phyloP scores from a whole-genome alignment of 1,140 invertebrate species.

The Drosophila lacteicornis region DNA sequence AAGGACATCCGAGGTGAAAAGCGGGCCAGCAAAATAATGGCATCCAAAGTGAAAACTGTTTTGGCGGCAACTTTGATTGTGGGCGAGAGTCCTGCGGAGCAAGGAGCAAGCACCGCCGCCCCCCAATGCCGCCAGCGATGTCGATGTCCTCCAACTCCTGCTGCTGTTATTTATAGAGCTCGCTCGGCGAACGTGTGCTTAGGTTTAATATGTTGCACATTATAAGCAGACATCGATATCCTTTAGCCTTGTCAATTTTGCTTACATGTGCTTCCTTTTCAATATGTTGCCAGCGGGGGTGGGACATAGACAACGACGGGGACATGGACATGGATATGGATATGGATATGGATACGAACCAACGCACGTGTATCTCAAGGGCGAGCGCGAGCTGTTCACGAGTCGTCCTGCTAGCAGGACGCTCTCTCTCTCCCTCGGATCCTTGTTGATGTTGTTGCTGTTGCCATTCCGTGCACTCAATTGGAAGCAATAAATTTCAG shows the following conservation, averaged over 20 bases:
- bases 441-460: slow-evolving; percentile 53
- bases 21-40: slow-evolving; percentile 75
- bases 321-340: slow-evolving; percentile 18
- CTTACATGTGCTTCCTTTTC: slow-evolving; percentile 82
- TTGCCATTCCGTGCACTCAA: slow-evolving; percentile 79
- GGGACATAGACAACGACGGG: slow-evolving; percentile 38
- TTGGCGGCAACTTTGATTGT: slow-evolving; percentile 80
- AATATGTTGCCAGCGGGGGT: slow-evolving; percentile 68
- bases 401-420: slow-evolving; percentile 43
- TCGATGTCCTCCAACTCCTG: slow-evolving; percentile 26
- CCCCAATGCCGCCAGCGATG: neutral
- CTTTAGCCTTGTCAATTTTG: slow-evolving; percentile 84
- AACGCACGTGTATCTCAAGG: slow-evolving; percentile 81
- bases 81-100: slow-evolving; percentile 17
- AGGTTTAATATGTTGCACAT: slow-evolving; percentile 84
- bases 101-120: slow-evolving; percentile 5
- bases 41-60: slow-evolving; percentile 82
- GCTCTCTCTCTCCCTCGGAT: slow-evolving; percentile 5
- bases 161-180: slow-evolving; percentile 83
- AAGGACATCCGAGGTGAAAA: slow-evolving; percentile 65
- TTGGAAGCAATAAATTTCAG: slow-evolving; percentile 85
- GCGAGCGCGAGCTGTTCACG: slow-evolving; percentile 75
- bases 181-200: slow-evolving; percentile 70
- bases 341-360: slow-evolving; percentile 33
- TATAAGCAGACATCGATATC: slow-evolving; percentile 85